Evolutionary conservation across 2,113 vertebrate genomes (phyloP).

Genomic region (Peromyscus leucopus): DNA sequence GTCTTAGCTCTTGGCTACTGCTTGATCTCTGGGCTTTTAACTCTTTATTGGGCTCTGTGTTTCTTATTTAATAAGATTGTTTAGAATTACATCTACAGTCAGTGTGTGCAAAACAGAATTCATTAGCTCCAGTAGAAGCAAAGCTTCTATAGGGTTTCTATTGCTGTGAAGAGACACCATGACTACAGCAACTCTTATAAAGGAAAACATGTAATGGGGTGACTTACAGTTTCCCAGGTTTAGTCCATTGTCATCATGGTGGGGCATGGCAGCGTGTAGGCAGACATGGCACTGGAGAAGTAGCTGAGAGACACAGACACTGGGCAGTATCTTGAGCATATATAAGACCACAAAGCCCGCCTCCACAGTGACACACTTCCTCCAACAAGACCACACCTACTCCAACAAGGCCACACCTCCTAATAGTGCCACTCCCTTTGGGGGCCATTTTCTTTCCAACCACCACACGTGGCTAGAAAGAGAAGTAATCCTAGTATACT

Average conservation of each 20-base stretch:
- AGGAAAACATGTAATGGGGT: not conserved
- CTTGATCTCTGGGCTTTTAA: too few species aligned
- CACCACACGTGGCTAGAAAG: not conserved
- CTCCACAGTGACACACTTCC: not conserved
- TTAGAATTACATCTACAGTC: not conserved
- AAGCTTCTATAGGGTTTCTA: not conserved
- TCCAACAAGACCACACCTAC: not conserved
- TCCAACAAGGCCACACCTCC: not conserved
- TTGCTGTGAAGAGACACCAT: not conserved
- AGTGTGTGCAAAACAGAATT: conserved; percentile 34
- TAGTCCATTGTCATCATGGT: not conserved
- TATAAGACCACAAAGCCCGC: not conserved
- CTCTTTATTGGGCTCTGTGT: too few species aligned
- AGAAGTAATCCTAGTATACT: not conserved
- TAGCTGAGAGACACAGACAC: not conserved
- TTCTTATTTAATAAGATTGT: too few species aligned
- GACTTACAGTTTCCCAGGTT: not conserved
- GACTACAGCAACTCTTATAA: not conserved
- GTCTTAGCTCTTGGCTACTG: too few species aligned
- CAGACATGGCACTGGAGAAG: not conserved
- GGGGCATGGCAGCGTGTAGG: not conserved
- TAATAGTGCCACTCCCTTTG: not conserved
- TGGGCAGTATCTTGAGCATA: not conserved
- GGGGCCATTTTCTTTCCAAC: not conserved
- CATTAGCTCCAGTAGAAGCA: conserved; percentile 19